Evolutionary conservation across 2,113 vertebrate genomes (phyloP).

Genomic region (Eublepharis macularius): DNA sequence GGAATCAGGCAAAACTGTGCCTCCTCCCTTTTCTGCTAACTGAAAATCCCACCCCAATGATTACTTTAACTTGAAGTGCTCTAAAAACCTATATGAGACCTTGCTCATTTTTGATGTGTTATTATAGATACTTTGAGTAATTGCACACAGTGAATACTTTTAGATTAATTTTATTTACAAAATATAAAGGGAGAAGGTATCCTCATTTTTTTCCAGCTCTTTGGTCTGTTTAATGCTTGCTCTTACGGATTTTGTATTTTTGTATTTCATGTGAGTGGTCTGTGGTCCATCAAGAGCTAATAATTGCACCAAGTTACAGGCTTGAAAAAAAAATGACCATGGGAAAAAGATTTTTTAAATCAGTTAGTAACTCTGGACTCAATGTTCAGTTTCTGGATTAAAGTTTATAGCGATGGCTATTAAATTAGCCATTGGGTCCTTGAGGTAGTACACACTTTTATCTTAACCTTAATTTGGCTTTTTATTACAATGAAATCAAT

Average conservation of each 20-base stretch:
- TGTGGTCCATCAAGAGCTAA: too few species aligned
- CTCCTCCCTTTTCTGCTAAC: too few species aligned
- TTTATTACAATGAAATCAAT: conserved; percentile 27
- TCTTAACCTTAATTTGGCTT: conserved; percentile 43
- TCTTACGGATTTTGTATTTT: neutral
- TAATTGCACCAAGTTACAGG: neutral
- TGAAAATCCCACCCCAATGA: too few species aligned
- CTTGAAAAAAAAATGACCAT: neutral
- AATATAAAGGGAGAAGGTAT: neutral
- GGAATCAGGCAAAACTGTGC: too few species aligned
- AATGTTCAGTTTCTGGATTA: conserved; percentile 14
- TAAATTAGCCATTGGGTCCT: conserved; percentile 12
- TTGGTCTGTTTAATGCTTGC: neutral
- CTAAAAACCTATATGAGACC: neutral
- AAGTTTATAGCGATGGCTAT: conserved; percentile 13
- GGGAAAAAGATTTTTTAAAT: neutral
- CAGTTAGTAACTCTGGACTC: neutral
- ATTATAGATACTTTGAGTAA: neutral
- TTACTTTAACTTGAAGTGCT: neutral
- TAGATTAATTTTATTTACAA: neutral
- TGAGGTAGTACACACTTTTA: neutral
- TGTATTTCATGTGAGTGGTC: neutral
- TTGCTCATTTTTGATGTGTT: neutral
- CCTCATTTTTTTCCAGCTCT: neutral
- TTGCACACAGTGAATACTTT: neutral